Conservation (phyloP, 2,888 invertebrate species). For the Coremacera marginata region DNA sequence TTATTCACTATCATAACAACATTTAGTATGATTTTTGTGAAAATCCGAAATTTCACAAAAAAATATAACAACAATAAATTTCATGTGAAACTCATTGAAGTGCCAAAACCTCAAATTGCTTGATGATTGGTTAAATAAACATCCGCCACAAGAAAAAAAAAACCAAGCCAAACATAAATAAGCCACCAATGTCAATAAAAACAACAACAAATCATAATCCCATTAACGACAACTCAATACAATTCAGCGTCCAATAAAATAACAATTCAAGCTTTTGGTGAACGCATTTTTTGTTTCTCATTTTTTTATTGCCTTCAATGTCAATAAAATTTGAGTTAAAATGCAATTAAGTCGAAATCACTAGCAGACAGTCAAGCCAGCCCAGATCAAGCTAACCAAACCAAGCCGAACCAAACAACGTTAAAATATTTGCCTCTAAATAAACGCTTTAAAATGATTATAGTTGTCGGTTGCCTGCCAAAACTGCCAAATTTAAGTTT, state of each 20-base stretch:
- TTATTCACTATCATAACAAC: too few species aligned
- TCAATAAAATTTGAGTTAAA: slow-evolving; percentile 48
- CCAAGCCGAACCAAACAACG: background rate
- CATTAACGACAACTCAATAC: slow-evolving; percentile 50
- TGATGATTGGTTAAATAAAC: slow-evolving; percentile 23
- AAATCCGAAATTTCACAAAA: too few species aligned
- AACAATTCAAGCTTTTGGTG: slow-evolving; percentile 22
- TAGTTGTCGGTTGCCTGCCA: slow-evolving; percentile 42
- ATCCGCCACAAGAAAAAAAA: slow-evolving; percentile 34
- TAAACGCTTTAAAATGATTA: slow-evolving; percentile 49
- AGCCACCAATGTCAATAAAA: slow-evolving; percentile 18
- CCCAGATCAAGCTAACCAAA: background rate
- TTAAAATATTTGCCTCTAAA: slow-evolving; percentile 38
- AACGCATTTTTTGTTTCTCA: background rate
- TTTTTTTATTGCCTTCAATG: slow-evolving; percentile 34
- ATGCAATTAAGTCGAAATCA: slow-evolving; percentile 49
- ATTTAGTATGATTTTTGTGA: too few species aligned
- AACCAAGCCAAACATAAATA: slow-evolving; percentile 19
- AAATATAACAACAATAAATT: too few species aligned
- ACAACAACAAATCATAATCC: slow-evolving; percentile 45
- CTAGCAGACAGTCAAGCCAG: slow-evolving; percentile 21
- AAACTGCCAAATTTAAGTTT: slow-evolving; percentile 9
- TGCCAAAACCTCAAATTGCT: too few species aligned
- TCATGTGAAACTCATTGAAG: too few species aligned
- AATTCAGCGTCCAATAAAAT: slow-evolving; percentile 32